Percentiles rank a stretch among this genome's conserved stretches.
phyloP scores from a whole-genome alignment of 2,113 vertebrate genomes.

The Menidia beryllina region DNA sequence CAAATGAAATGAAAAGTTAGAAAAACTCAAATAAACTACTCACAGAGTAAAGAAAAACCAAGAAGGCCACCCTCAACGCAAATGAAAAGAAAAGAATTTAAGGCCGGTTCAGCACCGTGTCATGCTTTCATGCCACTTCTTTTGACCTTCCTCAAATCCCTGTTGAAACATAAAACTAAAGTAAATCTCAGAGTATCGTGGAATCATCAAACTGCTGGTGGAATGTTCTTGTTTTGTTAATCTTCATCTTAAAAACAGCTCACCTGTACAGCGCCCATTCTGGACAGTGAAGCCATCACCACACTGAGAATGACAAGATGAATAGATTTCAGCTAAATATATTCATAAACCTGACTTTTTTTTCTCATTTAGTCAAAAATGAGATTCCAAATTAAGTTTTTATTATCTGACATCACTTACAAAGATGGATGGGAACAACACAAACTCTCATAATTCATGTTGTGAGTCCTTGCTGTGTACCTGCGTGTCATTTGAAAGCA shows the following conservation, averaged over 20 bases:
- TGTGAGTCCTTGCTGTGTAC: constrained; percentile 64
- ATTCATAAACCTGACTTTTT: not conserved
- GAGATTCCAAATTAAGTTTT: not conserved
- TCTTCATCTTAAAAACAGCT: constrained; percentile 39
- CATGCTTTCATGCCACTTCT: constrained; percentile 12
- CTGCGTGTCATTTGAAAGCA: constrained; percentile 77
- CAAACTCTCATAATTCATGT: constrained; percentile 28
- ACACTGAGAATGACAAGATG: constrained; percentile 80
- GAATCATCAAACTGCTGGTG: not conserved
- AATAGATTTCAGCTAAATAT: not conserved
- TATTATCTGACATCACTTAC: not conserved
- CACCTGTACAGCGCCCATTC: constrained; percentile 87
- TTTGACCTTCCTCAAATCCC: constrained; percentile 56
- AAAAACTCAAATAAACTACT: constrained; percentile 12
- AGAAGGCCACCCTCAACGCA: not conserved
- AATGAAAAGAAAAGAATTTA: not conserved
- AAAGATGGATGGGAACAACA: not conserved
- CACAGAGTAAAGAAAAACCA: constrained; percentile 43
- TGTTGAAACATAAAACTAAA: constrained; percentile 50
- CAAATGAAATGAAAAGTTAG: not conserved
- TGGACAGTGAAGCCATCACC: constrained; percentile 88
- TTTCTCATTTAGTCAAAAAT: no score
- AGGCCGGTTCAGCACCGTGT: not conserved
- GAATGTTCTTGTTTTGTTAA: no score
- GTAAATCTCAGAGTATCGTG: constrained; percentile 3